Conservation (phyloP, 2,113 vertebrate species). For the Engraulis encrasicolus region DNA sequence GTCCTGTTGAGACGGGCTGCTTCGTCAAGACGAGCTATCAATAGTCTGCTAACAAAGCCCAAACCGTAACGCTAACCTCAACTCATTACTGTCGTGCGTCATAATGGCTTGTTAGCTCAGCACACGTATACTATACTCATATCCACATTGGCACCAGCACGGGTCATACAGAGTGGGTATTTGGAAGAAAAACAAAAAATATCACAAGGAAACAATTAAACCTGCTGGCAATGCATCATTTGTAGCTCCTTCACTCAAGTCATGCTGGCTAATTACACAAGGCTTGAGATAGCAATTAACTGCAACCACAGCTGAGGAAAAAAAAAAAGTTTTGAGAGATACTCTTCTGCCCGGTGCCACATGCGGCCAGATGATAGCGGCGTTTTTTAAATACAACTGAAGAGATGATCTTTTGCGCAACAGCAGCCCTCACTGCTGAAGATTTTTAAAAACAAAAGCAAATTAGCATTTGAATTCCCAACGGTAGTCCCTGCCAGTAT, state of each 20-base stretch:
- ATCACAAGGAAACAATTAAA: neutral
- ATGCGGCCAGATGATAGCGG: neutral
- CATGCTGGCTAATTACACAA: slow-evolving; percentile 4
- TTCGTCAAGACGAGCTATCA: no score
- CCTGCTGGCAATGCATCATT: neutral
- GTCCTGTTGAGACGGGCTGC: no score
- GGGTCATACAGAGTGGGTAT: neutral
- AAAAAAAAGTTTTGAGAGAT: slow-evolving; percentile 1
- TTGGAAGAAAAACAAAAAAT: neutral
- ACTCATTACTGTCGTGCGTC: no score
- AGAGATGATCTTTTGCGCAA: slow-evolving; percentile 1
- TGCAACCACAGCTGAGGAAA: neutral
- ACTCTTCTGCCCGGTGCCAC: neutral
- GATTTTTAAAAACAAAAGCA: no score
- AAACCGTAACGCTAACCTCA: no score
- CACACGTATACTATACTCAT: no score
- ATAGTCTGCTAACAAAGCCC: no score
- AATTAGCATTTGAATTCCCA: neutral
- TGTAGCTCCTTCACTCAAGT: neutral
- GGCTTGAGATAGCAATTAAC: slow-evolving; percentile 9
- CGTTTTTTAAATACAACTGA: neutral
- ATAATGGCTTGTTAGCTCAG: no score
- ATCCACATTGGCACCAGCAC: no score
- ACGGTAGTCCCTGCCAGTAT: neutral
- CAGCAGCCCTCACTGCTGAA: no score